These are phyloP conservation scores for Mythimna loreyi DNA, from an alignment of 2,888 invertebrate species.

Conservation along the genomic window DNA sequence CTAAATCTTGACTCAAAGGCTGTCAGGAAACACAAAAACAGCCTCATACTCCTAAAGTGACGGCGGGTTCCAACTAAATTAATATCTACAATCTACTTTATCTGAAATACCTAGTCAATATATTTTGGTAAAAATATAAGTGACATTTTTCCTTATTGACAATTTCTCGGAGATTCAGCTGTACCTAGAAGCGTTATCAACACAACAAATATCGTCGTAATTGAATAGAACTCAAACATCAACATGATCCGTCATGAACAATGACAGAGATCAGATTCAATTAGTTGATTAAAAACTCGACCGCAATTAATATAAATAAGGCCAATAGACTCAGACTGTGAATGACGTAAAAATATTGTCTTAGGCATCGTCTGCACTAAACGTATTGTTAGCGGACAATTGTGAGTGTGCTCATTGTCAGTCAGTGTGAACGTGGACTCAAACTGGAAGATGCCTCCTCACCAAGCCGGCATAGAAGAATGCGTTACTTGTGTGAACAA, in stretches of 20 bases:
- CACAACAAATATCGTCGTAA: constrained; percentile 1
- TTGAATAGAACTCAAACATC: constrained; percentile 1
- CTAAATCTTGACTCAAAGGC: too few species aligned
- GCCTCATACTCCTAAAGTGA: background rate
- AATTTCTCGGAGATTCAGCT: constrained; percentile 4
- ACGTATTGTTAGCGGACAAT: too few species aligned
- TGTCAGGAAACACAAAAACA: too few species aligned
- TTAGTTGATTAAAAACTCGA: background rate
- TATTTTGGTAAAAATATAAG: constrained; percentile 10
- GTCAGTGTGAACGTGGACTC: too few species aligned
- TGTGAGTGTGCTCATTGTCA: too few species aligned
- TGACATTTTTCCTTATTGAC: constrained; percentile 33
- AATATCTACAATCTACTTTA: constrained; percentile 13
- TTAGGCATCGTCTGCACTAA: background rate
- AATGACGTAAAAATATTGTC: constrained; percentile 1
- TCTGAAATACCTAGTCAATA: constrained; percentile 5
- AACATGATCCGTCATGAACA: constrained; percentile 7
- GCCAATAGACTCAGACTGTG: constrained; percentile 9
- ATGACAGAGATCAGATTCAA: background rate
- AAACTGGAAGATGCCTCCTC: too few species aligned
- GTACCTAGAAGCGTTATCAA: constrained; percentile 36
- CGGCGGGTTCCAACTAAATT: background rate
- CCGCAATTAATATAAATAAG: constrained; percentile 8
- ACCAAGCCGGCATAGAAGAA: too few species aligned
- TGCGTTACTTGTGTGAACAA: too few species aligned